Conservation (phyloP, 37 sponge, comb jelly and placozoan species). For the Halichondria panicea region DNA sequence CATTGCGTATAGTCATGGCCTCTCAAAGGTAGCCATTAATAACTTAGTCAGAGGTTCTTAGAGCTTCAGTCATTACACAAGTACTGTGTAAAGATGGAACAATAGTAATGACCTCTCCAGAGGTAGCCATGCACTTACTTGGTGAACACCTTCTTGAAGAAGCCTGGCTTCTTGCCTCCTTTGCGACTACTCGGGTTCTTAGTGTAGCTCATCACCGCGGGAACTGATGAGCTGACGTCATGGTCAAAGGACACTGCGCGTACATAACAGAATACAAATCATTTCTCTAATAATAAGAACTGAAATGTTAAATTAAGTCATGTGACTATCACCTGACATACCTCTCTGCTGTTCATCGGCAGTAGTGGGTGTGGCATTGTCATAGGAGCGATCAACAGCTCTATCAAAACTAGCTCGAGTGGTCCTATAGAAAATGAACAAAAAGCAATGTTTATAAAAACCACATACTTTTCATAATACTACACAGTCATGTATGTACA, state of each 20-base stretch:
- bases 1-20: too few relatives aligned
- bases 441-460: background rate
- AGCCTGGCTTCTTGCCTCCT: slow-evolving; percentile 31
- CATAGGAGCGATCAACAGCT: slow-evolving; percentile 50
- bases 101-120: too few relatives aligned
- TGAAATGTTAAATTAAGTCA: too few relatives aligned
- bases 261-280: background rate
- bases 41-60: too few relatives aligned
- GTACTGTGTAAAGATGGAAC: too few relatives aligned
- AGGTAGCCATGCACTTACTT: slow-evolving; percentile 15
- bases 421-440: too few relatives aligned
- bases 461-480: background rate
- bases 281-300: background rate
- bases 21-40: too few relatives aligned
- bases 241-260: slow-evolving; percentile 4
- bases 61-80: too few relatives aligned
- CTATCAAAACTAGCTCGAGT: slow-evolving; percentile 45
- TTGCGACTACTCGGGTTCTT: slow-evolving; percentile 25
- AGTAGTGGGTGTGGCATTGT: background rate
- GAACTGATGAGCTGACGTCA: background rate
- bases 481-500: background rate
- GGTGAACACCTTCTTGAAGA: slow-evolving; percentile 32
- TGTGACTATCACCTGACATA: too few relatives aligned
- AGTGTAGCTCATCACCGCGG: slow-evolving; percentile 47
- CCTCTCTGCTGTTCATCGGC: background rate